Base-by-base conservation (phyloP, 2,113 vertebrate genomes). In the Myiozetetes cayanensis region DNA sequence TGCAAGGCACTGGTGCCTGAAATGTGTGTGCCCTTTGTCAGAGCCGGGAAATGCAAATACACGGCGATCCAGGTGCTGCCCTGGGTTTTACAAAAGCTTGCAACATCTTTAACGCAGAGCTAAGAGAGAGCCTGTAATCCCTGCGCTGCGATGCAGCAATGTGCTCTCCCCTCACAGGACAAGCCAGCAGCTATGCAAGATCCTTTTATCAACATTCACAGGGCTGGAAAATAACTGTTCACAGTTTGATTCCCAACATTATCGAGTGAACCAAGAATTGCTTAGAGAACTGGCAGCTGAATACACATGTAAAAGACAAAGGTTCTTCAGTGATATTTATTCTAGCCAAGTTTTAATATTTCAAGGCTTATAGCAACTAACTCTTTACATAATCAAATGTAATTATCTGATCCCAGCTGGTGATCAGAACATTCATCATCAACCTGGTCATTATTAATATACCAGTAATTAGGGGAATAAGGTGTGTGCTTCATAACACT, bases 281-380 rank as follows among this genome's bases (percentile, higher is more conserved):
- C 87, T 92, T 76, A 89, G 73, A 94, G 88, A 94, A 70, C 89
- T 91, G 80, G 82, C 87, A 96, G 93, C 95, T 92, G 84, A 92
- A 94, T 81, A 97, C 83, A 96, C 89, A 96, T 3, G 70, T 87
- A 94, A 94, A 96, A 96, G 89, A 96, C 94, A 97, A 97, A 96
- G 90, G 96, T 94, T 96, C 71, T 97, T 92, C 37, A 12, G 52
- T 89, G 89, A 94, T 91, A 95, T 91, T 93, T 97, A 95, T 95
- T 94, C 93, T 96, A 92, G 80, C 76, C 92, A 97, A 95, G 89
- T 96, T 97, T 97, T 96, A 95, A 96, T 88, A 92, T 94, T 96
- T 93, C 91, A 92, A 77, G 85, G 89, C 89, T 97, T 95, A 93
- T 41, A 97, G 94, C 78, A 96, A 96, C 37, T 89, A 97, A 89